A percentile compares a stretch with the other conserved stretches of the same genome.
phyloP scores from a whole-genome alignment of 2,113 vertebrate genomes.

The Pseudopodoces humilis region DNA sequence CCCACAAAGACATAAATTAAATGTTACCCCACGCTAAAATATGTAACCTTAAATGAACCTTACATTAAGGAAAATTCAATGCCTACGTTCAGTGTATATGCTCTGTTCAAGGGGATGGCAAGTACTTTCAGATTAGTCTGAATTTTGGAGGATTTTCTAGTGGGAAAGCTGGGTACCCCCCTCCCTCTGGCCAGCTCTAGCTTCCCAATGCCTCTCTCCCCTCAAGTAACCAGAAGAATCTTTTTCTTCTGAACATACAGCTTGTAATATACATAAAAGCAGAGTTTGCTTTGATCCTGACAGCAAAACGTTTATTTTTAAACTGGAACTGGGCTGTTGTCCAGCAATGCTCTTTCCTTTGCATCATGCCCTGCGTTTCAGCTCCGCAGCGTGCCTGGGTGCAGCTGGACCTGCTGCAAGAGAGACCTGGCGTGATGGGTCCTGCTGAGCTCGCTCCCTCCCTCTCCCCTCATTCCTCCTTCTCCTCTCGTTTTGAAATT shows the following conservation, averaged over 20 bases:
- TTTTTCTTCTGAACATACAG: conserved; percentile 49
- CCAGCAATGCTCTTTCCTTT: conserved; percentile 74
- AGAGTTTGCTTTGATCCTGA: conserved; percentile 79
- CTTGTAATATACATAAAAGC: conserved; percentile 75
- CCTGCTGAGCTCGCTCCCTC: background rate
- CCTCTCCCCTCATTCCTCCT: background rate
- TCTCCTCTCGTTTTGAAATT: conserved; percentile 82
- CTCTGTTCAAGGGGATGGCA: background rate
- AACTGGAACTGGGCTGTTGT: conserved; percentile 73
- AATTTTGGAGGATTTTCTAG: conserved; percentile 23
- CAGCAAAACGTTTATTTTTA: conserved; percentile 82
- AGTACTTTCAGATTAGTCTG: conserved; percentile 3
- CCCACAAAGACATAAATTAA: conserved; percentile 31
- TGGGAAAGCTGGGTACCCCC: background rate
- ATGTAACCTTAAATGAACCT: conserved; percentile 20
- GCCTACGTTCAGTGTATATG: background rate
- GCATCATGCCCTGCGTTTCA: conserved; percentile 56
- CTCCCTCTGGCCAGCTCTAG: background rate
- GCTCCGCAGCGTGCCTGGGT: conserved; percentile 46
- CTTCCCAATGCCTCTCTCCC: background rate
- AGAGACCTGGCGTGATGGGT: conserved; percentile 60
- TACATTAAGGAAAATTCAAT: background rate
- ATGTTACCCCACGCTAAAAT: background rate
- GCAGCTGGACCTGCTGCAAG: conserved; percentile 66
- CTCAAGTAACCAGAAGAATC: conserved; percentile 66